Evolutionary conservation across 64 coral and sea anemone genomes (phyloP), one percentile per base, ranked within the genome.

Genomic region (Stichodactyla helianthus): DNA sequence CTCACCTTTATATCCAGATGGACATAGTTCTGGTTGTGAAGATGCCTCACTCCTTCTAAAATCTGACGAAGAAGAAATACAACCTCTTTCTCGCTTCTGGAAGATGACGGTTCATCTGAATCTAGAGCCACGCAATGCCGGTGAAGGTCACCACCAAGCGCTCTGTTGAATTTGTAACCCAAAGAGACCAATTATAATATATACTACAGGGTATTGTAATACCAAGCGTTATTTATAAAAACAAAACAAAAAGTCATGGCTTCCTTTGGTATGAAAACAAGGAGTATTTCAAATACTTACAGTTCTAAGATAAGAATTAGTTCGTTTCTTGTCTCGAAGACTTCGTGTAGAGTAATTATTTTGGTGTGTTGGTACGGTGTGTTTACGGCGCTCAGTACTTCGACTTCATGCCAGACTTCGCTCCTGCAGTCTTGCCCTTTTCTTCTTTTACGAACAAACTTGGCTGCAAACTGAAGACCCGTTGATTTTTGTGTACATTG

Each of bases 381-480:
- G 26, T 97, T 97, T n/a, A 90, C 88, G 0, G 91, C 90, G 71
- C 77, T 44, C 14, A 97, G 25, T 20, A 97, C 91, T 90, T 97
- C 94, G 19, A 97, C 94, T 61, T 97, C 94, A 71, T 97, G 94
- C 94, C 94, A 97, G 6, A 97, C 94, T 82, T 97, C 94, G 22
- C 89, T 79, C 19, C 94, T 84, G 17, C 94, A 97, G n/a, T 97
- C 94, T 76, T 97, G 88, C 19, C 94, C 94, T 92, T 97, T 97
- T 52, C 94, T 93, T 93, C 94, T 85, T 62, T 97, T 97, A 31
- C 94, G 88, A n/a, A 97, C 94, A 88, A 97, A 97, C 61, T 97
- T 97, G 1, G 94, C 94, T 15, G 94, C 94, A n/a, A 87, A 97
- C 89, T 97, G 90, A 52, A 89, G 91, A 12, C 85, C 91, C 6